These are phyloP conservation scores for Paramisgurnus dabryanus DNA, from an alignment of 2,113 vertebrate species.

Conservation along the genomic window DNA sequence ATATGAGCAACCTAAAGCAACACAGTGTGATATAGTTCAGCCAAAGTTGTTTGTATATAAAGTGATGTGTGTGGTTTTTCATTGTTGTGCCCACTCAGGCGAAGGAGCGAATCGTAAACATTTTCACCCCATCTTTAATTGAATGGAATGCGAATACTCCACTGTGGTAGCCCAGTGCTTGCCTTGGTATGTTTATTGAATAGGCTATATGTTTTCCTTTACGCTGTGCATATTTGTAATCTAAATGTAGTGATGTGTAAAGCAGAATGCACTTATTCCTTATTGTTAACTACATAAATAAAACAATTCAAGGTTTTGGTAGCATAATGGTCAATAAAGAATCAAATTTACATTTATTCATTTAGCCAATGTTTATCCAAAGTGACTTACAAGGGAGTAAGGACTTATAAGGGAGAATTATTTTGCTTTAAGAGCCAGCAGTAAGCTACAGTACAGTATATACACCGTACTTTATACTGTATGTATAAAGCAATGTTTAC, in stretches of 20 bases:
- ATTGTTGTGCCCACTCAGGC: constrained; percentile 35
- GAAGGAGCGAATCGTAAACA: constrained; percentile 47
- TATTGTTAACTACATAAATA: too few relatives aligned
- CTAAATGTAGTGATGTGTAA: constrained; percentile 1
- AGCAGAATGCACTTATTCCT: too few relatives aligned
- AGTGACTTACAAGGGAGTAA: too few relatives aligned
- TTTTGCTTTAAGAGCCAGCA: too few relatives aligned
- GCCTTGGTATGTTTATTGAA: constrained; percentile 52
- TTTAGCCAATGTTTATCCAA: not conserved
- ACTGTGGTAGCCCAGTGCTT: constrained; percentile 48
- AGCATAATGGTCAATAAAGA: not conserved
- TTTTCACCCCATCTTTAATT: constrained; percentile 55
- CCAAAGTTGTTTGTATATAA: constrained; percentile 4
- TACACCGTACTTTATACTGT: too few relatives aligned
- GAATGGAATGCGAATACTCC: constrained; percentile 57
- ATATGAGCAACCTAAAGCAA: not conserved
- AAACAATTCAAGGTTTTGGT: not conserved
- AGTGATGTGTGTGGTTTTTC: not conserved
- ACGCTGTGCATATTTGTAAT: constrained; percentile 44
- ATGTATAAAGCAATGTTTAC: not conserved
- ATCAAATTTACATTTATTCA: not conserved
- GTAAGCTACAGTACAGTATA: too few relatives aligned
- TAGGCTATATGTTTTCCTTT: constrained; percentile 68
- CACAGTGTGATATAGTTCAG: not conserved
- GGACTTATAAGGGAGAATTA: not conserved